These are phyloP conservation scores for Lissocephala sabroskyi DNA, from an alignment of 2,888 invertebrate genomes.

Conservation along the genomic window DNA sequence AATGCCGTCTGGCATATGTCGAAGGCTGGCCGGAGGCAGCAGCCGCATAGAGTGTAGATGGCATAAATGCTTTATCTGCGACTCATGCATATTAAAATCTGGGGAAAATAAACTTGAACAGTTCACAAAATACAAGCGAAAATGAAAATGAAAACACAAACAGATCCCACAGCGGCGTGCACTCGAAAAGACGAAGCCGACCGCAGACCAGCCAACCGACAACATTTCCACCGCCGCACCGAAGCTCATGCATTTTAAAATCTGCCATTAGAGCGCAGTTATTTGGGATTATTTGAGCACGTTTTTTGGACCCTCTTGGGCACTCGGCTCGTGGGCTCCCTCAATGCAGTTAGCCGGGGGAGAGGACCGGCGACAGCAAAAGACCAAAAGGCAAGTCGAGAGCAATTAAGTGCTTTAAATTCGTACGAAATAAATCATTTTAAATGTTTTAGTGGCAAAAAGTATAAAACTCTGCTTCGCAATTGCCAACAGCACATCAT, in stretches of 20 bases:
- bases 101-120: slow-evolving; percentile 57
- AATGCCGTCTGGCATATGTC: no score
- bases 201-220: no score
- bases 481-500: slow-evolving; percentile 51
- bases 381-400: slow-evolving; percentile 1
- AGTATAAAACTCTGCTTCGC: slow-evolving; percentile 15
- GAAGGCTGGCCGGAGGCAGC: no score
- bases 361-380: background rate
- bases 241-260: slow-evolving; percentile 56
- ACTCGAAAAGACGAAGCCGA: no score
- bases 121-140: slow-evolving; percentile 37
- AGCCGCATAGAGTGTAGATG: background rate
- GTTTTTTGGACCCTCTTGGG: slow-evolving; percentile 23
- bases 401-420: slow-evolving; percentile 39
- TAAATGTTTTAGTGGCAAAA: slow-evolving; percentile 5
- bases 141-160: slow-evolving; percentile 13
- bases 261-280: slow-evolving; percentile 51
- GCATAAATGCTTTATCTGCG: slow-evolving; percentile 56
- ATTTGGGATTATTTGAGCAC: slow-evolving; percentile 51
- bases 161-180: slow-evolving; percentile 1
- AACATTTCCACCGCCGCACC: no score
- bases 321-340: background rate
- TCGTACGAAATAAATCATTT: slow-evolving; percentile 28
- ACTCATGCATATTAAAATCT: slow-evolving; percentile 61
- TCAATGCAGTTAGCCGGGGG: background rate